Conservation (phyloP, 2,113 vertebrate species). For the Channa argus region DNA sequence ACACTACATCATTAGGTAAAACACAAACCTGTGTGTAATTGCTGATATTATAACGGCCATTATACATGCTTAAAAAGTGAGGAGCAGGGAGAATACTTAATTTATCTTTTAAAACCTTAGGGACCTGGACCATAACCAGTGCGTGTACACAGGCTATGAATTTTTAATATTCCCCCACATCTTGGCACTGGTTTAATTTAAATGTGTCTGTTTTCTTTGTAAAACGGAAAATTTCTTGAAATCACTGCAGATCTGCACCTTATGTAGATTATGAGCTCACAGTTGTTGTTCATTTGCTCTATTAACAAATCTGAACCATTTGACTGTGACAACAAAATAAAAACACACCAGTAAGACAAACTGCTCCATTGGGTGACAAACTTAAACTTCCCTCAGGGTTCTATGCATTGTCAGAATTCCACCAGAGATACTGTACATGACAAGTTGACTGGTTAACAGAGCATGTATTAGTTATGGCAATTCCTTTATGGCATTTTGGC, state of each 20-base stretch:
- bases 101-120: constrained; percentile 81
- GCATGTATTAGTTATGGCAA: no score
- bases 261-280: background rate
- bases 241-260: background rate
- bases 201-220: constrained; percentile 22
- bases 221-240: constrained; percentile 29
- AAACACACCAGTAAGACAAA: no score
- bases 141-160: constrained; percentile 49
- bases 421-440: no score
- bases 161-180: background rate
- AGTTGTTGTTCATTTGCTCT: background rate
- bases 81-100: constrained; percentile 74
- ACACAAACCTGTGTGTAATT: constrained; percentile 82
- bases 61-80: constrained; percentile 83
- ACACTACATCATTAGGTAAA: constrained; percentile 81
- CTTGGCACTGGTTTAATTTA: constrained; percentile 49
- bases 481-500: no score
- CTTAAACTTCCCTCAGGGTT: no score
- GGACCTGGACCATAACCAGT: constrained; percentile 72
- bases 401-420: no score
- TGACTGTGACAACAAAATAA: no score
- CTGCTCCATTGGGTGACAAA: no score
- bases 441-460: no score
- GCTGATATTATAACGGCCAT: constrained; percentile 84
- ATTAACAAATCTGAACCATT: no score